phyloP scores from a whole-genome alignment of 2,888 invertebrate genomes.

The Leptinotarsa rubiginosa region DNA sequence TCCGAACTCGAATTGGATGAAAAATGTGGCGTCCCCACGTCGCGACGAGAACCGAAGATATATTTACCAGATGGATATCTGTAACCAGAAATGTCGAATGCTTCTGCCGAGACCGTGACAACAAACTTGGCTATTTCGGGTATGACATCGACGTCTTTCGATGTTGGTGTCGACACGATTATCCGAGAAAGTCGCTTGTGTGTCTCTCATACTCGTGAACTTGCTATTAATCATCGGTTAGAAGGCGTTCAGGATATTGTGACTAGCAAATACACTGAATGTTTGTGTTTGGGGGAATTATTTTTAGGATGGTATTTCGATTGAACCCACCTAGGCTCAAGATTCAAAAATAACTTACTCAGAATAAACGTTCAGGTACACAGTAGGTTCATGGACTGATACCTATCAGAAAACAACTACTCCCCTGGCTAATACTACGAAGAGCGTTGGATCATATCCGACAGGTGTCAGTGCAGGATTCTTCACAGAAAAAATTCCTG shows the following conservation, averaged over 20 bases:
- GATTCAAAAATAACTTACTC: too few species aligned
- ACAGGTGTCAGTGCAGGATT: too few species aligned
- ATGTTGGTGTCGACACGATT: slow-evolving; percentile 13
- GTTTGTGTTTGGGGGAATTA: too few species aligned
- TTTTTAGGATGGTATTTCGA: too few species aligned
- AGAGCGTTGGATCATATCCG: too few species aligned
- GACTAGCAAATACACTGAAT: too few species aligned
- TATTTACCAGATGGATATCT: slow-evolving; percentile 50
- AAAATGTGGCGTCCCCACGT: slow-evolving; percentile 52
- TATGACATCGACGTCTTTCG: slow-evolving; percentile 11
- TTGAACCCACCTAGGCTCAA: too few species aligned
- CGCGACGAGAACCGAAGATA: slow-evolving; percentile 45
- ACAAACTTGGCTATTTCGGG: slow-evolving; percentile 41
- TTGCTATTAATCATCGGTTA: background rate
- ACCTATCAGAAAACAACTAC: too few species aligned
- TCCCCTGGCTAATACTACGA: too few species aligned
- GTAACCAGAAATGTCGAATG: slow-evolving; percentile 29
- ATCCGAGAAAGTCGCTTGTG: background rate
- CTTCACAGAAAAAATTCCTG: too few species aligned
- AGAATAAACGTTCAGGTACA: too few species aligned
- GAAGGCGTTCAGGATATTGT: background rate
- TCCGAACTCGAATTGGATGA: slow-evolving; percentile 39
- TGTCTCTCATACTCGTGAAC: background rate
- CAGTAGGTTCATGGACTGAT: too few species aligned
- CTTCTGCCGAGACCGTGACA: slow-evolving; percentile 31